Evolutionary conservation across 2,888 invertebrate species (phyloP), one percentile per base, ranked within the genome.

Genomic region (Punctoribates punctum): DNA sequence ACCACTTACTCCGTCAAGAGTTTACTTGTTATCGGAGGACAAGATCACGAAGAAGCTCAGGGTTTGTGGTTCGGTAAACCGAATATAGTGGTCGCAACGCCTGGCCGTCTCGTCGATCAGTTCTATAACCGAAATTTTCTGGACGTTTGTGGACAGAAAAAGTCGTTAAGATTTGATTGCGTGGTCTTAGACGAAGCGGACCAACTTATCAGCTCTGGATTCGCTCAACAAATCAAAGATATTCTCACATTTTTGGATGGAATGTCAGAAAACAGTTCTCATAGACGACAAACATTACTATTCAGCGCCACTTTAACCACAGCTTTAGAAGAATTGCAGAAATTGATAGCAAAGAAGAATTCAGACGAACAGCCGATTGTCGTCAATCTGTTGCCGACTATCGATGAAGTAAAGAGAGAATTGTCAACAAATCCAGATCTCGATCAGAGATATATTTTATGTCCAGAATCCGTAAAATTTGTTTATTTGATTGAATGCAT

Each of bases 141-240:
- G 77, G 83, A 77, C 25, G 65, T 75, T 65, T 77, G 76, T 74
- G 78, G 78, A 42, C 48, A 73, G 6, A 65, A 67, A 20, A 38
- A 11, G 82, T 88, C 89, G 1, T 88, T 96, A 80, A 89, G 91
- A 82, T 94, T 90, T 85, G 76, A 79, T 67, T 74, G 77, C 25
- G 85, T 98, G 81, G 96, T 99, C 0, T 84, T 99, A 74, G 99
- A 99, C 85, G 99, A 99, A 86, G 99, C 98, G 46, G 99, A 99
- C 83, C 88, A 94, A 84, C 87, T 91, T 79, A 84, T 90, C 48
- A 86, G 86, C 80, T 85, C 86, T 78, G 84, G 85, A 77, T 86
- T 84, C 70, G 67, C 73, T 42, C 70, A 75, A 60, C 82, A 34
- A 83, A 54, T 78, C 48, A 78, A 78, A 42, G 67, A 74, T 13